phyloP scores from a whole-genome alignment of 2,888 invertebrate genomes.

The Agriopis aurantiaria region DNA sequence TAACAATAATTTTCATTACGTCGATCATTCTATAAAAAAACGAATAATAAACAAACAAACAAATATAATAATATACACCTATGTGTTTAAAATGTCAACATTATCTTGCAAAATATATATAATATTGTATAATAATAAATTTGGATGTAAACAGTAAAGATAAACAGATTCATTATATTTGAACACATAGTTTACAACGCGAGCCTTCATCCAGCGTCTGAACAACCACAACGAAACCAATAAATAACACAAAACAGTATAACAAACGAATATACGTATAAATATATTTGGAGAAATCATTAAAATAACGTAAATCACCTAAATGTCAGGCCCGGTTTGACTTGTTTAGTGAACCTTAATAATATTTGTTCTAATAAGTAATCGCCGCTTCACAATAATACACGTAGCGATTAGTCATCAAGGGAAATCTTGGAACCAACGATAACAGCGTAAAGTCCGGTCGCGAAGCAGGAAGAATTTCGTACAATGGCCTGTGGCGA shows the following conservation, averaged over 20 bases:
- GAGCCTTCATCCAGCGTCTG: conserved; percentile 57
- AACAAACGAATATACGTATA: conserved; percentile 28
- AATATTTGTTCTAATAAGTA: conserved; percentile 35
- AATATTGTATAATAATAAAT: conserved; percentile 57
- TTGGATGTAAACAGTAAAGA: conserved; percentile 65
- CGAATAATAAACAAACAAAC: conserved; percentile 26
- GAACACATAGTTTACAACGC: conserved; percentile 75
- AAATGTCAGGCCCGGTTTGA: conserved; percentile 48
- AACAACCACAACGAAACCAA: conserved; percentile 35
- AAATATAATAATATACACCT: conserved; percentile 51
- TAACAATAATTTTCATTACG: conserved; percentile 36
- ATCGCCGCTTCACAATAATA: conserved; percentile 28
- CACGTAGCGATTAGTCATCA: conserved; percentile 26
- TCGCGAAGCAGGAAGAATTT: no score
- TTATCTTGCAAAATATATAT: conserved; percentile 54
- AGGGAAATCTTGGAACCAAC: conserved; percentile 71
- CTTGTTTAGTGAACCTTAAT: conserved; percentile 43
- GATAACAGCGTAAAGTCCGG: conserved; percentile 50
- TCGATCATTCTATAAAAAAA: conserved; percentile 34
- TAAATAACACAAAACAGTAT: conserved; percentile 40
- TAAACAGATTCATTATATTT: conserved; percentile 65
- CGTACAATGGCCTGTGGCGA: no score
- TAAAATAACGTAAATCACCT: conserved; percentile 29
- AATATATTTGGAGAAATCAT: conserved; percentile 29
- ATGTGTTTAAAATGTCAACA: conserved; percentile 68